A percentile compares a stretch with the other conserved stretches of the same genome.
These are phyloP conservation scores for Chroicocephalus ridibundus DNA, from an alignment of 2,113 vertebrate genomes.

Conservation along the genomic window DNA sequence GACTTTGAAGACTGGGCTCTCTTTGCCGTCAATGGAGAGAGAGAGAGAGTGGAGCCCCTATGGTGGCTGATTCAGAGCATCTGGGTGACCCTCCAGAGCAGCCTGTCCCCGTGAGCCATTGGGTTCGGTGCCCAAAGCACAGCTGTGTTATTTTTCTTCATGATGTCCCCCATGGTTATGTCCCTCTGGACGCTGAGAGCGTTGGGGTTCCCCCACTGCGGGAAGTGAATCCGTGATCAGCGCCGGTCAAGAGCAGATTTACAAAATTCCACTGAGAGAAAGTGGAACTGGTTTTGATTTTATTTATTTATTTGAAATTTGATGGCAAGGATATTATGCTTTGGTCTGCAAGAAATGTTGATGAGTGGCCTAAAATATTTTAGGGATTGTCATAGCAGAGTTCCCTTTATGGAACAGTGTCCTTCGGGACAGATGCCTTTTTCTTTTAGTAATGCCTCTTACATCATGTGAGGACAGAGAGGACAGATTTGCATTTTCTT, in stretches of 20 bases:
- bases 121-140: neutral
- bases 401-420: neutral
- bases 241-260: neutral
- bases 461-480: neutral
- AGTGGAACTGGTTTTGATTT: neutral
- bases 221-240: neutral
- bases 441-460: constrained; percentile 25
- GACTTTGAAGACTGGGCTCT: neutral
- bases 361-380: constrained; percentile 21
- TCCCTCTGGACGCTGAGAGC: neutral
- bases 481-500: constrained; percentile 33
- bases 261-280: neutral
- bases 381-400: neutral
- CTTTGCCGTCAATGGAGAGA: neutral
- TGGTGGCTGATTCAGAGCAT: neutral
- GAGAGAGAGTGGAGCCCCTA: neutral
- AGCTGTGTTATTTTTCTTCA: neutral
- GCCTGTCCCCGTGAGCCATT: neutral
- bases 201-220: neutral
- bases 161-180: neutral
- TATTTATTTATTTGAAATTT: neutral
- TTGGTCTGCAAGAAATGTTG: neutral
- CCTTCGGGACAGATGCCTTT: constrained; percentile 15
- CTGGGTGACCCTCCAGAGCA: neutral
- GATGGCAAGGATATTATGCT: neutral